Conservation (phyloP, 1,140 invertebrate genomes). For the Caenorhabditis brenneri region DNA sequence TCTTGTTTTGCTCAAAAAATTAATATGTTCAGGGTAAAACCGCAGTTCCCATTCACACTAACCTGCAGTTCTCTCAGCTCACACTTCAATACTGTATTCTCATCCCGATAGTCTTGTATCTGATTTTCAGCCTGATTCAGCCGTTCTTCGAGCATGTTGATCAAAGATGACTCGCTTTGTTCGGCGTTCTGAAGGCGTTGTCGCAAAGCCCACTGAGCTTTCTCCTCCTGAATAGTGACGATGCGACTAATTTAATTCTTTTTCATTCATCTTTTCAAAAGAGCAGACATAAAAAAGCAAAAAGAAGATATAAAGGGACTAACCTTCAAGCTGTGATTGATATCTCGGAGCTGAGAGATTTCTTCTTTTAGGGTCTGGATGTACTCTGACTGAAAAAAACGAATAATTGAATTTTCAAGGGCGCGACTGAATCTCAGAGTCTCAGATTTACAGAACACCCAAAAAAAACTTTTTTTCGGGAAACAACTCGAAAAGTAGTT, state of each 20-base stretch:
- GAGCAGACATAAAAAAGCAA: neutral
- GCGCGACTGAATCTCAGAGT: too few relatives aligned
- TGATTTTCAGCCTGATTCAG: conserved; percentile 64
- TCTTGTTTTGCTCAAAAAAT: too few relatives aligned
- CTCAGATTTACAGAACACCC: too few relatives aligned
- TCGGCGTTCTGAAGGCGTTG: conserved; percentile 54
- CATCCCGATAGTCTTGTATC: conserved; percentile 68
- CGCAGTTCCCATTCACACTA: neutral
- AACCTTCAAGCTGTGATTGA: conserved; percentile 45
- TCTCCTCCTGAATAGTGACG: conserved; percentile 40
- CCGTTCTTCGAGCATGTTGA: conserved; percentile 66
- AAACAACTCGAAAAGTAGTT: too few relatives aligned
- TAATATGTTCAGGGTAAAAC: too few relatives aligned
- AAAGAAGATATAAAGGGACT: neutral
- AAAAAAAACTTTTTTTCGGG: too few relatives aligned
- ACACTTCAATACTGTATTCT: conserved; percentile 68
- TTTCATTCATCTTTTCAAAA: neutral
- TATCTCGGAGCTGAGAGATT: conserved; percentile 66
- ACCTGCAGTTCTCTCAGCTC: conserved; percentile 63
- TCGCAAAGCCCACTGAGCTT: conserved; percentile 51
- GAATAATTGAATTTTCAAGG: neutral
- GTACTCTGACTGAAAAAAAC: conserved; percentile 37
- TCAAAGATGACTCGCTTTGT: conserved; percentile 53
- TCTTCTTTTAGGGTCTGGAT: conserved; percentile 78
- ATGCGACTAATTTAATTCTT: neutral